phyloP scores from a whole-genome alignment of 2,113 vertebrate species.

The Catagonus wagneri region DNA sequence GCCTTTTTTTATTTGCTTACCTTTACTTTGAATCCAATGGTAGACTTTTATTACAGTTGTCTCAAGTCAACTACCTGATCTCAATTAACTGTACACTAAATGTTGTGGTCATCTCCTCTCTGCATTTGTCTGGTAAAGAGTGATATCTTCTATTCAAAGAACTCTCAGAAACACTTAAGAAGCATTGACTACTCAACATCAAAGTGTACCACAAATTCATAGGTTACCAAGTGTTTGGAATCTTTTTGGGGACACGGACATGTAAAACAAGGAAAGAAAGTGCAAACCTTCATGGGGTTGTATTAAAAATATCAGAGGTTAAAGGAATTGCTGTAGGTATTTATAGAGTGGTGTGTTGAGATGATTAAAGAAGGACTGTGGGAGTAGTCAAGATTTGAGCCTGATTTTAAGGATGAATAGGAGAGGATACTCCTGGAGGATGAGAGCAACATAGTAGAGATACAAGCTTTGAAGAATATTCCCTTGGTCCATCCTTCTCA shows the following conservation, averaged over 20 bases:
- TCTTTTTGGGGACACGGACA: neutral
- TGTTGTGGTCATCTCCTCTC: neutral
- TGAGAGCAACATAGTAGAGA: neutral
- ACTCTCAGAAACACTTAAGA: neutral
- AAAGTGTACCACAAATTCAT: neutral
- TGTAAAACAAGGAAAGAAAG: neutral
- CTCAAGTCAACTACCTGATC: neutral
- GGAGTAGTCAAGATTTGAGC: too few species aligned
- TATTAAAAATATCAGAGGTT: neutral
- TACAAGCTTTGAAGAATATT: neutral
- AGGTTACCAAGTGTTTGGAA: neutral
- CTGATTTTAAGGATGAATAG: neutral
- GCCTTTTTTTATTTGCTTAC: neutral
- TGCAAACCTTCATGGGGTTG: neutral
- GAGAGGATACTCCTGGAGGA: neutral
- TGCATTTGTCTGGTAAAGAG: conserved; percentile 26
- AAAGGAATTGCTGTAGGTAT: neutral
- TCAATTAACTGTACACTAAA: neutral
- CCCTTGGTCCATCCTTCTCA: neutral
- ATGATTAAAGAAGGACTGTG: neutral
- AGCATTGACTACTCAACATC: neutral
- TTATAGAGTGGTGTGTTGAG: neutral
- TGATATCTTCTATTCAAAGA: neutral
- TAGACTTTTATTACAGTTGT: neutral
- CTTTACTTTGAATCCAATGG: neutral